phyloP scores from a whole-genome alignment of 2,797 vertebrate species.

The Myioborus miniatus region DNA sequence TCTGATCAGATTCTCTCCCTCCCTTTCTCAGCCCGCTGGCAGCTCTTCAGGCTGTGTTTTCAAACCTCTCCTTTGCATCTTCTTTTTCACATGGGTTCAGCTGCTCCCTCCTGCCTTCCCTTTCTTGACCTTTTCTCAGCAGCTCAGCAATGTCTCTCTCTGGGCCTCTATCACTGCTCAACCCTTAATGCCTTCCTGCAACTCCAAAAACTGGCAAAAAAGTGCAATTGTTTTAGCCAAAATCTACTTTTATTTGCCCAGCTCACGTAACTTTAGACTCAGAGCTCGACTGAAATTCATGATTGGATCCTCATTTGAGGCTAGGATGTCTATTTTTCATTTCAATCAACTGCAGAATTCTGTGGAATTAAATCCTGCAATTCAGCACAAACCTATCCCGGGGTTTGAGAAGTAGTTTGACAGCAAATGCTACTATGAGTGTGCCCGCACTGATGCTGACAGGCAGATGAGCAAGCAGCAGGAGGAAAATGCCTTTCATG shows the following conservation, averaged over 20 bases:
- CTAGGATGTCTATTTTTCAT: neutral
- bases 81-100: neutral
- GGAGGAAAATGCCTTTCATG: conserved; percentile 22
- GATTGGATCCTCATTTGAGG: neutral
- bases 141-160: neutral
- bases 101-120: neutral
- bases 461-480: neutral
- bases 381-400: neutral
- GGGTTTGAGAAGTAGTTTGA: neutral
- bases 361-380: neutral
- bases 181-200: neutral
- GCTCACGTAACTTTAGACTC: neutral
- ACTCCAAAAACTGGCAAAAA: neutral
- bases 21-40: neutral
- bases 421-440: neutral
- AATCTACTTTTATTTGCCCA: neutral
- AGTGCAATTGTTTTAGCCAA: neutral
- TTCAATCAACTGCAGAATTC: neutral
- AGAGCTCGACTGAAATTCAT: neutral
- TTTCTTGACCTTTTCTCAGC: neutral
- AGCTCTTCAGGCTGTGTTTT: neutral
- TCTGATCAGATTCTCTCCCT: neutral
- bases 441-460: neutral
- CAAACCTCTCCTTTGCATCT: neutral
- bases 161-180: neutral